Conservation (phyloP, 2,797 vertebrate genomes). For the Ptychobarbus kaznakovi region DNA sequence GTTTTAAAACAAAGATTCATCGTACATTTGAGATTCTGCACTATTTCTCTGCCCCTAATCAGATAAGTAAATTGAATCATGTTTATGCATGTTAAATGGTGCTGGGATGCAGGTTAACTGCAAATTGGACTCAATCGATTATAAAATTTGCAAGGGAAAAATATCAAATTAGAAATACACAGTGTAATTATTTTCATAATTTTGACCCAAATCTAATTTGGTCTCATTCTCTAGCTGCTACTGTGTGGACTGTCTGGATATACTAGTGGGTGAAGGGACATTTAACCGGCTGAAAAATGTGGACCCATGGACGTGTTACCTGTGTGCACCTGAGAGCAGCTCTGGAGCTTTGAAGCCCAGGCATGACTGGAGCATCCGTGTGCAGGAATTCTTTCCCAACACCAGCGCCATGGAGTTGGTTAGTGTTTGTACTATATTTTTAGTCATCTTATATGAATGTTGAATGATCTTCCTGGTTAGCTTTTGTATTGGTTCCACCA, state of each 20-base stretch:
- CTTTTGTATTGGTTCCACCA: not conserved
- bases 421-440: constrained; percentile 46
- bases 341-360: constrained; percentile 81
- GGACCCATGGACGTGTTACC: constrained; percentile 94
- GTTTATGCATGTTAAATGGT: no score
- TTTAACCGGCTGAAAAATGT: constrained; percentile 78
- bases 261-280: constrained; percentile 82
- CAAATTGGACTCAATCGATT: no score
- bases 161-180: not conserved
- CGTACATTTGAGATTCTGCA: not conserved
- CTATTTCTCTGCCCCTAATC: constrained; percentile 7
- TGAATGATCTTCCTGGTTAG: not conserved
- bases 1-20: not conserved
- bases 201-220: not conserved
- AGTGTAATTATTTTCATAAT: not conserved
- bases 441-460: not conserved
- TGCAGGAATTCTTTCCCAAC: constrained; percentile 89
- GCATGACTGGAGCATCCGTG: constrained; percentile 86
- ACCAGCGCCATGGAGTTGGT: constrained; percentile 87
- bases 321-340: constrained; percentile 82
- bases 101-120: no score
- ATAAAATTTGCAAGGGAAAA: no score
- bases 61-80: not conserved
- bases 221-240: constrained; percentile 79
- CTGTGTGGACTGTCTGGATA: constrained; percentile 89